Conservation (phyloP, 2,888 invertebrate species). For the Spisula solida region DNA sequence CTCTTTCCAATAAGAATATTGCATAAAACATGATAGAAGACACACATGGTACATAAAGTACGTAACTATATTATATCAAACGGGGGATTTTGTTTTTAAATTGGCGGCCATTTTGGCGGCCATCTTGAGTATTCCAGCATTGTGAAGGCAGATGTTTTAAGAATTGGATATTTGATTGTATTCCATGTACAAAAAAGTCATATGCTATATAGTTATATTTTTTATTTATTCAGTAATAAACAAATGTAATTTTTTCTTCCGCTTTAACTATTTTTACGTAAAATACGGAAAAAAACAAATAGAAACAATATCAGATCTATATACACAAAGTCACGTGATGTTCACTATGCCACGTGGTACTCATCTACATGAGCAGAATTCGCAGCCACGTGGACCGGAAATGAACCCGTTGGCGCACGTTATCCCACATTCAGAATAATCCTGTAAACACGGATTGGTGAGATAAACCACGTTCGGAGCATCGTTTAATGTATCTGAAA, state of each 20-base stretch:
- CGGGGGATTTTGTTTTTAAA: too few species aligned
- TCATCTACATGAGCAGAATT: slow-evolving; percentile 58
- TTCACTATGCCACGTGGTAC: not conserved
- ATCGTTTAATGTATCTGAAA: slow-evolving; percentile 2
- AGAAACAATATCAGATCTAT: slow-evolving; percentile 29
- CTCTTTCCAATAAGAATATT: too few species aligned
- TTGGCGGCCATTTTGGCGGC: too few species aligned
- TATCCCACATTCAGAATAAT: not conserved
- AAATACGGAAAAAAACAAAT: slow-evolving; percentile 2
- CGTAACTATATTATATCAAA: too few species aligned
- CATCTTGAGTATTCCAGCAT: too few species aligned
- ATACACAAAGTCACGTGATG: not conserved
- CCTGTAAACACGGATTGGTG: slow-evolving; percentile 45
- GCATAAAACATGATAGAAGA: too few species aligned
- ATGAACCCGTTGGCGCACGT: slow-evolving; percentile 49
- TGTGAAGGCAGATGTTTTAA: not conserved
- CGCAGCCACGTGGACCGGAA: slow-evolving; percentile 59
- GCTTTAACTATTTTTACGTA: not conserved
- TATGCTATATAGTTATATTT: too few species aligned
- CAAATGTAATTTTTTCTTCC: not conserved
- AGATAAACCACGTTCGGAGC: not conserved
- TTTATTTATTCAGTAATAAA: not conserved
- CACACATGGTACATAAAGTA: too few species aligned
- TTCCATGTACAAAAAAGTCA: too few species aligned
- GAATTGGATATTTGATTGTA: too few species aligned